A percentile compares a stretch with the other conserved stretches of the same genome.
Evolutionary conservation across 1,140 invertebrate species (phyloP).

Genomic region (Rhopalosiphum maidis): DNA sequence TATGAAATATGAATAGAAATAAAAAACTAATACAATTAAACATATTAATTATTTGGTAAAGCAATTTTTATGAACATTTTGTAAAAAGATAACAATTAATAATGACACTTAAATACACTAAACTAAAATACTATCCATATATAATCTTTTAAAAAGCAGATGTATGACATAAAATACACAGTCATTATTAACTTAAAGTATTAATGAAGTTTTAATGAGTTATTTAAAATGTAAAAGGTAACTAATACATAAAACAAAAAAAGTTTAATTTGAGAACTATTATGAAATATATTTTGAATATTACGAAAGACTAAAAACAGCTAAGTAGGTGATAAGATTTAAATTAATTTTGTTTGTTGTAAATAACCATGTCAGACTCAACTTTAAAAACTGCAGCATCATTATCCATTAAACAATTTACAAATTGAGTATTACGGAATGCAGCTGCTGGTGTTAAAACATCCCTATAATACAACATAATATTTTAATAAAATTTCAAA

Average conservation of each 20-base stretch:
- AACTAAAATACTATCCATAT: not conserved
- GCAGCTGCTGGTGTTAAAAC: conserved; percentile 9
- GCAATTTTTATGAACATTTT: not conserved
- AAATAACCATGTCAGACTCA: not conserved
- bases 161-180: not conserved
- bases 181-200: not conserved
- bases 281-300: not conserved
- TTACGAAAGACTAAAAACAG: not conserved
- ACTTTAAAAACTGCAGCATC: conserved; percentile 11
- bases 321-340: not conserved
- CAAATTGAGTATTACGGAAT: not conserved
- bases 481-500: not conserved
- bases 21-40: not conserved
- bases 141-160: not conserved
- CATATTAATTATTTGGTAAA: not conserved
- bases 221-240: not conserved
- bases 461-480: conserved; percentile 14
- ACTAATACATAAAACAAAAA: not conserved
- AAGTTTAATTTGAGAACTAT: not conserved
- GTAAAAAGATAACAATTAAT: too few relatives aligned
- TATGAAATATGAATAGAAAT: not conserved
- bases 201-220: not conserved
- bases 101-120: too few relatives aligned
- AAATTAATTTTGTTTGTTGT: not conserved
- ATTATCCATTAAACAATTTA: conserved; percentile 7